These are phyloP conservation scores for Drosophila takahashii DNA, from an alignment of 1,140 invertebrate genomes.

Conservation along the genomic window DNA sequence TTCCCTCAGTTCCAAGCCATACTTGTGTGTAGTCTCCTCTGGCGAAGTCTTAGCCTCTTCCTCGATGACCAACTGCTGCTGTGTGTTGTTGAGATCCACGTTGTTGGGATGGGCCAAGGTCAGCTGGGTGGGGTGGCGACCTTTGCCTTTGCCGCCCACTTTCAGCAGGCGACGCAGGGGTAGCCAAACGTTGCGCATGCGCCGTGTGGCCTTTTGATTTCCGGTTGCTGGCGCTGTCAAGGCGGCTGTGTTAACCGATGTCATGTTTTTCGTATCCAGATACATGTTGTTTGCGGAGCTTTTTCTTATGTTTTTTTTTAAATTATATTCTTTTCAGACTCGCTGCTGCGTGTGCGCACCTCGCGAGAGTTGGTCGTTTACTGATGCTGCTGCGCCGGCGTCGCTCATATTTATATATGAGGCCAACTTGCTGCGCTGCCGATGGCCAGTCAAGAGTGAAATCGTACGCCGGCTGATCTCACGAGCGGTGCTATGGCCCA, in stretches of 20 bases:
- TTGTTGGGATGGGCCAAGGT: conserved; percentile 76
- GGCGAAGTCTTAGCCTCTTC: conserved; percentile 53
- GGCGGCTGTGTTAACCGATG: conserved; percentile 35
- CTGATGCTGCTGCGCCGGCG: conserved; percentile 82
- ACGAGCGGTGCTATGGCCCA: conserved; percentile 53
- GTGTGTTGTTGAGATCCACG: conserved; percentile 80
- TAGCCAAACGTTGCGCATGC: conserved; percentile 77
- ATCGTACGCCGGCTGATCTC: conserved; percentile 79
- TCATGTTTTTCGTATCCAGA: conserved; percentile 81
- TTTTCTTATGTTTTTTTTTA: conserved; percentile 26
- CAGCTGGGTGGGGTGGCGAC: conserved; percentile 32
- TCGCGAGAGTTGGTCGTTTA: conserved; percentile 80
- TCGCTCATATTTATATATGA: conserved; percentile 83
- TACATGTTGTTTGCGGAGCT: conserved; percentile 64
- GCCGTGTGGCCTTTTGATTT: conserved; percentile 33
- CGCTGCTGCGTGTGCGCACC: conserved; percentile 77
- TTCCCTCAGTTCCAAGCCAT: conserved; percentile 36
- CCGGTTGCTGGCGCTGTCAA: conserved; percentile 19
- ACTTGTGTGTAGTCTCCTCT: conserved; percentile 49
- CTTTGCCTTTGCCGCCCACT: conserved; percentile 69
- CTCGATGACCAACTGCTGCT: conserved; percentile 15
- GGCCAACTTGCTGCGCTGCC: conserved; percentile 70
- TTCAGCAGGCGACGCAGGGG: conserved; percentile 67
- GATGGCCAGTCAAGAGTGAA: conserved; percentile 79
- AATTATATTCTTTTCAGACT: neutral